A percentile compares a stretch with the other conserved stretches of the same genome.
These are phyloP conservation scores for Ceratosolen fusciceps DNA, from an alignment of 1,140 invertebrate species.

Conservation along the genomic window DNA sequence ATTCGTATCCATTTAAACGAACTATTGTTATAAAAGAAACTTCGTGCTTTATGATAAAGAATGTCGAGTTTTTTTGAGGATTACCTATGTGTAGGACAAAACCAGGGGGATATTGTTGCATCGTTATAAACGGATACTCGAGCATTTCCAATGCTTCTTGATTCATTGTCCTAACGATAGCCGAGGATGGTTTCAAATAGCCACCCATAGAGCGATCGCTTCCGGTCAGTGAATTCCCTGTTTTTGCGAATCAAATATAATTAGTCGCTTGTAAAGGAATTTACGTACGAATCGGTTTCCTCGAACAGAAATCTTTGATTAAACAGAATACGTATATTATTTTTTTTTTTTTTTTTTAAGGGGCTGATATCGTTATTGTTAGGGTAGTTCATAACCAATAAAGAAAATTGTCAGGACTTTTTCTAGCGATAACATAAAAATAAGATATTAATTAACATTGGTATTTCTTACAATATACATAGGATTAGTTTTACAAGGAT, in stretches of 20 bases:
- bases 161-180: slow-evolving; percentile 76
- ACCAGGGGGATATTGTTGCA: slow-evolving; percentile 89
- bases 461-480: too few species aligned
- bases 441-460: too few species aligned
- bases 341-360: too few species aligned
- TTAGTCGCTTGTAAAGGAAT: too few species aligned
- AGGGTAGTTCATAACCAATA: too few species aligned
- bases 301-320: too few species aligned
- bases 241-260: not conserved
- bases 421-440: too few species aligned
- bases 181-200: slow-evolving; percentile 65
- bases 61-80: not conserved
- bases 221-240: slow-evolving; percentile 80
- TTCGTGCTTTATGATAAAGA: not conserved
- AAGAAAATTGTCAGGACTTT: too few species aligned
- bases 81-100: slow-evolving; percentile 92
- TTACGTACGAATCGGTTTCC: too few species aligned
- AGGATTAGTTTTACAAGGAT: too few species aligned
- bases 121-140: slow-evolving; percentile 96
- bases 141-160: slow-evolving; percentile 84
- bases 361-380: too few species aligned
- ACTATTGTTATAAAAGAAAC: not conserved
- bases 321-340: too few species aligned
- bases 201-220: slow-evolving; percentile 72
- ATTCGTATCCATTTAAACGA: not conserved